Base-by-base conservation (phyloP, 2,797 vertebrate species). In the Tragopan temminckii region DNA sequence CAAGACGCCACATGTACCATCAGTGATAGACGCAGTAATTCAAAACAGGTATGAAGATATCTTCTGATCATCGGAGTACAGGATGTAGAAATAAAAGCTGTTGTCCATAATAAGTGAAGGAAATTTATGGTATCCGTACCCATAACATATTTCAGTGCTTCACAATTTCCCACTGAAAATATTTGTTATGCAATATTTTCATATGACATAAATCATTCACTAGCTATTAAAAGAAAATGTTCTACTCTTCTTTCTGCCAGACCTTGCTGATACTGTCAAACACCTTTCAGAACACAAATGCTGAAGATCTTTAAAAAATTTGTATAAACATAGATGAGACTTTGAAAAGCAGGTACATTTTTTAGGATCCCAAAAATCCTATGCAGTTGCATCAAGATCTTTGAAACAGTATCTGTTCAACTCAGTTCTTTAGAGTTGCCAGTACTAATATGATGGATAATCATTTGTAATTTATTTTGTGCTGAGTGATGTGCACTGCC, bases 21-120 rank as follows among this genome's bases (percentile, higher is more conserved):
- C 75, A 78, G 1, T 43, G 64, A 85, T 6, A 77, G 66, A 42
- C 78, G 10, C 25, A 62, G 64, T 87, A 89, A 95, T 80, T 93
- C 78, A 74, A 91, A 95, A 64, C 71, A 93, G 83, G 27, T 71
- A 88, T 66, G 48, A 79, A 82, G 62, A 57, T 86, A 90, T 29
- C 16, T 7, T 87, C 68, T 90, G 36, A 58, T n/a, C 53, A 85
- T 78, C 35, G 75, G 48, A 68, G 35, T 82, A 77, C 61, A 80
- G 64, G 80, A 89, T 78, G 24, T 55, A 1, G 9, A 87, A 66
- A 82, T 70, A 89, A 82, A 94, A 82, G 11, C n/a, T 77, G 15
- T 33, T 81, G 10, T 81, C 35, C 38, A 21, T 25, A 68, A 61
- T 55, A 69, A 84, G 16, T 62, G 42, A 87, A 91, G 53, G 66